Evolutionary conservation across 2,113 vertebrate genomes (phyloP).

Genomic region (Ophthalmolycus amberensis): DNA sequence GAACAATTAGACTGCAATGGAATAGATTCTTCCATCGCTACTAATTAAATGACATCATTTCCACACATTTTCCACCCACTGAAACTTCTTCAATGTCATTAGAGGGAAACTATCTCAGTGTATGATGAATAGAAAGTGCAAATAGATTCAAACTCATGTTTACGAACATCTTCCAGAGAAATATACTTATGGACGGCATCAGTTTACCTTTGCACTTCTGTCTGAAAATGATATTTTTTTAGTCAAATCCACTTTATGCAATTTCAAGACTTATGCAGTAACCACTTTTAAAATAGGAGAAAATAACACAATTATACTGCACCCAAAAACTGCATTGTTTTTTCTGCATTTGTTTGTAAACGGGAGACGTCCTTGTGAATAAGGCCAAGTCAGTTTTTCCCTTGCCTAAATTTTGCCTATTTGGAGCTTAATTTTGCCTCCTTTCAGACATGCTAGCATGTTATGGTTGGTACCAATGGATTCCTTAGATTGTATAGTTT

Average conservation of each 20-base stretch:
- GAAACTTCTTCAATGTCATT: conserved; percentile 18
- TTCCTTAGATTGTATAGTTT: background rate
- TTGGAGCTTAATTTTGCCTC: background rate
- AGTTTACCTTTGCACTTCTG: background rate
- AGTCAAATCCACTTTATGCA: too few relatives aligned
- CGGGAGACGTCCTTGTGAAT: background rate
- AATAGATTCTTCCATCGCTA: conserved; percentile 35
- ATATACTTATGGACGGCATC: background rate
- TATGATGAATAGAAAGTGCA: background rate
- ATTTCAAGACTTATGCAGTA: too few relatives aligned
- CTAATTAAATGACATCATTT: conserved; percentile 64
- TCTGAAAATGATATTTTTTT: too few relatives aligned
- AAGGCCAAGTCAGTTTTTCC: background rate
- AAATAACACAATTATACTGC: too few relatives aligned
- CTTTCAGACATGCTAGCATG: background rate
- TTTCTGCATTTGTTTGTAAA: background rate
- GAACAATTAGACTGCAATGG: conserved; percentile 25
- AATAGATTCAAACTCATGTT: background rate
- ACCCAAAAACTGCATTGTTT: too few relatives aligned
- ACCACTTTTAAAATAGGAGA: too few relatives aligned
- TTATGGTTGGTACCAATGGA: background rate
- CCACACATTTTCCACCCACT: background rate
- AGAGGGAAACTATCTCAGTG: background rate
- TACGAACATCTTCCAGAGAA: background rate
- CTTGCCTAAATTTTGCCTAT: background rate